These are phyloP conservation scores for Tachina fera DNA, from an alignment of 2,888 invertebrate genomes.

Conservation along the genomic window DNA sequence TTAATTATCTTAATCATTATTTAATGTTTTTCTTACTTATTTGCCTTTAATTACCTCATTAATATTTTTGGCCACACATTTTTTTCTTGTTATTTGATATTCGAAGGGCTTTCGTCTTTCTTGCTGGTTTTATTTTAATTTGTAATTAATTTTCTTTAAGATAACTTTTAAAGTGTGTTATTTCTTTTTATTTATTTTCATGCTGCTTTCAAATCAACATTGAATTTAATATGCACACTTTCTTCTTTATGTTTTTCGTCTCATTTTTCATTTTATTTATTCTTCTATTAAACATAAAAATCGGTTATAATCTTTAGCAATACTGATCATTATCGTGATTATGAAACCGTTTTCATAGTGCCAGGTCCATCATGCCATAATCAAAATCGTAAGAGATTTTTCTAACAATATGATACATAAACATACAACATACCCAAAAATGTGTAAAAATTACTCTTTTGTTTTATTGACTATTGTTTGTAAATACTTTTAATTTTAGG, in stretches of 20 bases:
- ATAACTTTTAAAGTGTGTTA: not conserved
- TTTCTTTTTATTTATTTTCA: constrained; percentile 2
- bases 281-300: constrained; percentile 15
- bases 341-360: constrained; percentile 90
- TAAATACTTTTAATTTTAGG: not conserved
- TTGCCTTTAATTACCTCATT: constrained; percentile 55
- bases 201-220: constrained; percentile 13
- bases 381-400: constrained; percentile 85
- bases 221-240: constrained; percentile 37
- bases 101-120: constrained; percentile 4
- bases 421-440: not conserved
- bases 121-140: constrained; percentile 3
- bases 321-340: constrained; percentile 87
- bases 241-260: constrained; percentile 38
- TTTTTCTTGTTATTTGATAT: not conserved
- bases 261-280: constrained; percentile 26
- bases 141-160: not conserved
- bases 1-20: constrained; percentile 59
- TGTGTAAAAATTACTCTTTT: not conserved
- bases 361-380: constrained; percentile 86
- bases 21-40: constrained; percentile 29
- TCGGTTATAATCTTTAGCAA: constrained; percentile 79
- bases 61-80: constrained; percentile 27
- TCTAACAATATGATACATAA: constrained; percentile 37
- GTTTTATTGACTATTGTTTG: not conserved